phyloP scores from a whole-genome alignment of 2,113 vertebrate species.

The Tetraodon nigroviridis region DNA sequence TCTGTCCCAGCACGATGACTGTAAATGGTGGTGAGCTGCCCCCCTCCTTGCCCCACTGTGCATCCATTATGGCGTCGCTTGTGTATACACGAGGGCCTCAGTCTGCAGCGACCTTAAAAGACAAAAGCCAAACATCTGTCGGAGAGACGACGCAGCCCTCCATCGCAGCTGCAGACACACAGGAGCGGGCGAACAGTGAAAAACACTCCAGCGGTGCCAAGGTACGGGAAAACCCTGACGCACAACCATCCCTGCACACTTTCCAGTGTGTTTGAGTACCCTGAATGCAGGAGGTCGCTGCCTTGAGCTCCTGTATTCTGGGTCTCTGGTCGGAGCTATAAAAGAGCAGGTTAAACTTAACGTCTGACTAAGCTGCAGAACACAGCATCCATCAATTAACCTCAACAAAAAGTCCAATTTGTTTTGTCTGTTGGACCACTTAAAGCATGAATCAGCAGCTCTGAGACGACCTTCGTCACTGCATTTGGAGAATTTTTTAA shows the following conservation, averaged over 20 bases:
- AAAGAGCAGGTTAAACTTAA: not conserved
- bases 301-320: slow-evolving; percentile 13
- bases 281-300: slow-evolving; percentile 12
- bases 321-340: slow-evolving; percentile 12
- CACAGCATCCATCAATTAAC: not conserved
- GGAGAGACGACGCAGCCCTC: slow-evolving; percentile 15
- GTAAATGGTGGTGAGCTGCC: slow-evolving; percentile 49
- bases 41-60: too few relatives aligned
- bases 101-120: slow-evolving; percentile 54
- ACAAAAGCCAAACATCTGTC: slow-evolving; percentile 44
- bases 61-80: slow-evolving; percentile 46
- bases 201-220: slow-evolving; percentile 39
- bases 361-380: slow-evolving; percentile 31
- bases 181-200: slow-evolving; percentile 31
- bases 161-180: slow-evolving; percentile 27
- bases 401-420: not conserved
- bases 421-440: not conserved
- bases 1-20: slow-evolving; percentile 43
- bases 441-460: not conserved
- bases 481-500: not conserved
- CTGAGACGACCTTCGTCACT: not conserved
- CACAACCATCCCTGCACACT: not conserved
- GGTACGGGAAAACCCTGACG: slow-evolving; percentile 34
- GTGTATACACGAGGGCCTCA: slow-evolving; percentile 50
- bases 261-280: slow-evolving; percentile 28